phyloP scores from a whole-genome alignment of 2,888 invertebrate species.

The Protonemura montana region DNA sequence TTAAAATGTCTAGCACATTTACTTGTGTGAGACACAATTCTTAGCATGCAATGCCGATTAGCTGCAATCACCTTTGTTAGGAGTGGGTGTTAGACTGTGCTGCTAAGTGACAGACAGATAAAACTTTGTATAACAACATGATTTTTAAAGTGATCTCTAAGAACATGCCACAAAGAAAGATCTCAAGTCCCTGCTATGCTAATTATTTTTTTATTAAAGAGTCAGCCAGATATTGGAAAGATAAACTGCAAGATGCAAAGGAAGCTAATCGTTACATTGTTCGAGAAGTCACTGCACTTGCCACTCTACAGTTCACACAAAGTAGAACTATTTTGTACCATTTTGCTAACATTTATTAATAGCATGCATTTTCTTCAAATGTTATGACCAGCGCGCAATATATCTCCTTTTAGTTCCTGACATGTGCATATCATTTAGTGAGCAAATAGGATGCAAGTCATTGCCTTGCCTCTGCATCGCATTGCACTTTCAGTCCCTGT shows the following conservation, averaged over 20 bases:
- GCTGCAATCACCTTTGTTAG: too few relatives aligned
- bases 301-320: not conserved
- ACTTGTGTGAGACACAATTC: too few relatives aligned
- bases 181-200: not conserved
- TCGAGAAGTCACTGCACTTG: not conserved
- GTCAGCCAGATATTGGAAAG: not conserved
- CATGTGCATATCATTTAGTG: not conserved
- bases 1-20: too few relatives aligned
- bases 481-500: not conserved
- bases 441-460: not conserved
- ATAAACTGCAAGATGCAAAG: not conserved
- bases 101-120: too few relatives aligned
- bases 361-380: not conserved
- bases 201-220: not conserved
- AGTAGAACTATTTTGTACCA: not conserved
- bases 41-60: too few relatives aligned
- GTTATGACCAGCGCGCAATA: not conserved
- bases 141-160: too few relatives aligned
- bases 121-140: too few relatives aligned
- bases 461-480: not conserved
- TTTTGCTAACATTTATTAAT: not conserved
- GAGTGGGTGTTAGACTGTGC: too few relatives aligned
- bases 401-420: not conserved
- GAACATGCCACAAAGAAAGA: not conserved
- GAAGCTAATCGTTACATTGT: too few relatives aligned